Percentiles rank a stretch among this genome's conserved stretches.
These are phyloP conservation scores for Trichopria drosophilae DNA, from an alignment of 2,888 invertebrate genomes.

Conservation along the genomic window DNA sequence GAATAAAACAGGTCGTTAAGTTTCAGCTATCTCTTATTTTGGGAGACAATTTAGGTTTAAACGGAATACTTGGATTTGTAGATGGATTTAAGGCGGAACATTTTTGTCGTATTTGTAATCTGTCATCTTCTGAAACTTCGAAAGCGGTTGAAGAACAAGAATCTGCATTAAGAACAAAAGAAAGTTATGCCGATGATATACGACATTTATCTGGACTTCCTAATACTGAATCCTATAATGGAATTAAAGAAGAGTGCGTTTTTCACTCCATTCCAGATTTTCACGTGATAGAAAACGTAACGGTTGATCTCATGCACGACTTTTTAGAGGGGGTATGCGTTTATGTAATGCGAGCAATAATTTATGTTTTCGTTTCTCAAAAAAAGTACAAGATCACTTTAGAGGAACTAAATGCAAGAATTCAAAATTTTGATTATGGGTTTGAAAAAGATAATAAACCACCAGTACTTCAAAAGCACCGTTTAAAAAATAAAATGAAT, in stretches of 20 bases:
- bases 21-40: constrained; percentile 15
- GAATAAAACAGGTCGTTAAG: constrained; percentile 4
- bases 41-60: constrained; percentile 19
- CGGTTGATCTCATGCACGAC: too few relatives aligned
- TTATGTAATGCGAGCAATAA: constrained; percentile 12
- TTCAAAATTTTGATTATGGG: constrained; percentile 20
- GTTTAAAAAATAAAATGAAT: constrained; percentile 18
- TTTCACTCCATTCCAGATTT: constrained; percentile 14
- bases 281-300: constrained; percentile 25
- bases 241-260: constrained; percentile 14
- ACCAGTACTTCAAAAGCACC: neutral
- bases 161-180: constrained; percentile 1
- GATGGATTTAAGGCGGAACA: constrained; percentile 15
- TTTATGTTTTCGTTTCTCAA: constrained; percentile 15
- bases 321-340: constrained; percentile 22
- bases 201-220: too few relatives aligned
- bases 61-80: constrained; percentile 12
- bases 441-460: constrained; percentile 14
- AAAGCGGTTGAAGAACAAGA: constrained; percentile 8
- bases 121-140: neutral
- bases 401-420: constrained; percentile 9
- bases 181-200: constrained; percentile 18
- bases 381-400: constrained; percentile 16
- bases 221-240: neutral
- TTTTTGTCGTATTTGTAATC: constrained; percentile 16